phyloP scores from a whole-genome alignment of 2,797 vertebrate species.

The Falco columbarius region DNA sequence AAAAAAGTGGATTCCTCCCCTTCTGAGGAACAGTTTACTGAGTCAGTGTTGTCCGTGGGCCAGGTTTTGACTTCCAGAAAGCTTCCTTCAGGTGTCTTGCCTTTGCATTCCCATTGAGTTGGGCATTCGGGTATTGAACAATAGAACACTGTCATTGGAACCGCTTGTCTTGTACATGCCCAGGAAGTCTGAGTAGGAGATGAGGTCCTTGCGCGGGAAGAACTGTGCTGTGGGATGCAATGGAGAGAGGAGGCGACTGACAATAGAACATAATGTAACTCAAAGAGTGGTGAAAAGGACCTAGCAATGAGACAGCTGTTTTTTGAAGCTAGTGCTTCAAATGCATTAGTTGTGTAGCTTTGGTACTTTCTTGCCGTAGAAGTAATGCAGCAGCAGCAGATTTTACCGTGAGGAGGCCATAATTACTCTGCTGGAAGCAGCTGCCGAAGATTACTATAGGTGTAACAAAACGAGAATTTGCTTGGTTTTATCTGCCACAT shows the following conservation, averaged over 20 bases:
- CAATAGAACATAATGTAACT: background rate
- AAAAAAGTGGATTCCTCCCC: background rate
- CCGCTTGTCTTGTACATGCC: background rate
- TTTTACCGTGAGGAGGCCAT: background rate
- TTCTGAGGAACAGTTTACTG: background rate
- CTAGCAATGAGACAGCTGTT: accelerated
- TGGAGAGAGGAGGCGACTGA: background rate
- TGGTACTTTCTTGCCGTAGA: background rate
- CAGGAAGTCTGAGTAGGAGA: background rate
- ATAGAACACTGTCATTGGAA: background rate
- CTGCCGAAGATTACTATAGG: background rate
- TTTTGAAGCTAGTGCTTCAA: background rate
- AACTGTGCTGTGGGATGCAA: background rate
- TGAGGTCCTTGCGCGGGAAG: background rate
- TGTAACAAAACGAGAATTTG: background rate
- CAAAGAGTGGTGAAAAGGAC: background rate
- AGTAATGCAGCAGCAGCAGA: background rate
- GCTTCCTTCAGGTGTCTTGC: background rate
- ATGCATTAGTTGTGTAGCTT: background rate
- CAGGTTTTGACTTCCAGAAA: background rate
- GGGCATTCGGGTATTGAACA: background rate
- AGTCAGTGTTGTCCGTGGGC: background rate
- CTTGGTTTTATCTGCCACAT: background rate
- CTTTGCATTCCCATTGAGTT: background rate
- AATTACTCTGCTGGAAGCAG: background rate